phyloP scores from a whole-genome alignment of 23 tunicate genomes.

The Trididemnum clinides region DNA sequence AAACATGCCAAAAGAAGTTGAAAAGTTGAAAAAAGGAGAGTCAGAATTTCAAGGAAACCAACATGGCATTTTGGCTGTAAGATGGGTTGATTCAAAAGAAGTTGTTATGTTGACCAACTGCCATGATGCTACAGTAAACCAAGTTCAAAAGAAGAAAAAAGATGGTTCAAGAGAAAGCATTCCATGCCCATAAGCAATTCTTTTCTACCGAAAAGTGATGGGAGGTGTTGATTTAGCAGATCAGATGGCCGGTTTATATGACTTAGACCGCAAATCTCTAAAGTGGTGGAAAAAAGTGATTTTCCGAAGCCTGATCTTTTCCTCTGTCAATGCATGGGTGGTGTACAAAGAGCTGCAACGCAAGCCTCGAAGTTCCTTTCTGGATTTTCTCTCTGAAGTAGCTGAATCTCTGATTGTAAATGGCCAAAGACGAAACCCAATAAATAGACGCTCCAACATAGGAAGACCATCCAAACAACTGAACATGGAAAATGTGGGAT shows the following conservation, averaged over 20 bases:
- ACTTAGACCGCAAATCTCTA: constrained; percentile 23
- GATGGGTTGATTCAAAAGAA: constrained; percentile 28
- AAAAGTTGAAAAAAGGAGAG: constrained; percentile 11
- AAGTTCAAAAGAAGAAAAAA: constrained; percentile 25
- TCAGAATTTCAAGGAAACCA: constrained; percentile 26
- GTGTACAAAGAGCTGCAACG: constrained; percentile 39
- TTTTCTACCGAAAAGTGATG: constrained; percentile 21
- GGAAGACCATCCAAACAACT: constrained; percentile 36
- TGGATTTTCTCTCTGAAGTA: constrained; percentile 26
- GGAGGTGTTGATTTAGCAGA: constrained; percentile 43
- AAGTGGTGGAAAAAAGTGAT: constrained; percentile 39
- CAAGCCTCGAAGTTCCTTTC: not conserved
- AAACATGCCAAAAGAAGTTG: constrained; percentile 20
- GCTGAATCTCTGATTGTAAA: constrained; percentile 20
- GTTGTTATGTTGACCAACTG: constrained; percentile 29
- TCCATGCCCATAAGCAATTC: constrained; percentile 37
- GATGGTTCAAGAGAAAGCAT: constrained; percentile 39
- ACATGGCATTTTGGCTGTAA: constrained; percentile 10
- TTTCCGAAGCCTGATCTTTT: constrained; percentile 5
- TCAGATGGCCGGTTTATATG: constrained; percentile 48
- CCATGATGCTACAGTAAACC: constrained; percentile 7
- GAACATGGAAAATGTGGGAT: constrained; percentile 29
- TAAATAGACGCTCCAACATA: not conserved
- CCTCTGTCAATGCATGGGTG: constrained; percentile 36
- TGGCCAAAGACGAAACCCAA: constrained; percentile 5